Evolutionary conservation across 2,797 vertebrate genomes (phyloP).

Genomic region (Lycodopsis pacificus): DNA sequence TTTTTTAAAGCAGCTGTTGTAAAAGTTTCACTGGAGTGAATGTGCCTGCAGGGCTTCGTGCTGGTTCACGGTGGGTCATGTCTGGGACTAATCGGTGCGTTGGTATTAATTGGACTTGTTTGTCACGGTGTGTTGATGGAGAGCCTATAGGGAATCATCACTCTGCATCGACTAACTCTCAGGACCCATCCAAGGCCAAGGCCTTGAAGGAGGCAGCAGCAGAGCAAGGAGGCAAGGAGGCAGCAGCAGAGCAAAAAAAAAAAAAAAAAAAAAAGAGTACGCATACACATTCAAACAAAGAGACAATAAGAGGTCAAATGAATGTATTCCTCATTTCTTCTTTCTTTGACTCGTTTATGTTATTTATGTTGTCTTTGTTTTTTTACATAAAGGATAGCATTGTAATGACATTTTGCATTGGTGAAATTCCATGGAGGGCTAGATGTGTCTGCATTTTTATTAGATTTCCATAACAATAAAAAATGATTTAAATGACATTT

Average conservation of each 20-base stretch:
- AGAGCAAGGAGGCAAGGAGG: not conserved
- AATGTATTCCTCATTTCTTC: not conserved
- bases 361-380: not conserved
- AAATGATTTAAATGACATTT: not conserved
- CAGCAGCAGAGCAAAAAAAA: not conserved
- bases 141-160: slow-evolving; percentile 29
- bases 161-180: slow-evolving; percentile 61
- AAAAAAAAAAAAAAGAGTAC: not conserved
- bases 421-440: not conserved
- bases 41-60: slow-evolving; percentile 3
- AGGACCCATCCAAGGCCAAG: slow-evolving; percentile 49
- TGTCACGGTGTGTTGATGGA: slow-evolving; percentile 54
- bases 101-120: slow-evolving; percentile 50
- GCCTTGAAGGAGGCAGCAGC: slow-evolving; percentile 8
- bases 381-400: not conserved
- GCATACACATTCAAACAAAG: slow-evolving; percentile 1
- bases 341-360: not conserved
- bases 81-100: slow-evolving; percentile 49
- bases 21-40: slow-evolving; percentile 30
- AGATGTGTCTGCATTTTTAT: not conserved
- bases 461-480: not conserved
- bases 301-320: not conserved
- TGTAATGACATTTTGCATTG: slow-evolving; percentile 9
- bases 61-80: slow-evolving; percentile 28
- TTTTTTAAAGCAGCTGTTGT: slow-evolving; percentile 7